A percentile compares a stretch with the other conserved stretches of the same genome.
These are phyloP conservation scores for Branchipolynoe longqiensis DNA, from an alignment of 2,888 invertebrate genomes.

Conservation along the genomic window DNA sequence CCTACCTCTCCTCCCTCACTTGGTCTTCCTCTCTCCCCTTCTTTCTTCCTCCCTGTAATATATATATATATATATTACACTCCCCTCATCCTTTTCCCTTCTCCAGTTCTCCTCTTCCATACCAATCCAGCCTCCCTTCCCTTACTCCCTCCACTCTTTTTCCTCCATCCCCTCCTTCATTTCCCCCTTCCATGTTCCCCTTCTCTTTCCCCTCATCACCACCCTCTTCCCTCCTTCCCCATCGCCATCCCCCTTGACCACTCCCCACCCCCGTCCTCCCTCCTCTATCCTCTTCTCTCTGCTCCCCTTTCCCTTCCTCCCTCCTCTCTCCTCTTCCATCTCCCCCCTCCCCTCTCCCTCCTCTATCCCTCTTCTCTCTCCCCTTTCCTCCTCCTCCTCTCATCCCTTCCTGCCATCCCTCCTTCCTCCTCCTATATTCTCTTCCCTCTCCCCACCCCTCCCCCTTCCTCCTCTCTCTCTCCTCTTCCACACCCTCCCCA, in stretches of 20 bases:
- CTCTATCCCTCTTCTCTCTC: background rate
- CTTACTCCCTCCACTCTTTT: too few relatives aligned
- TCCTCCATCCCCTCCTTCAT: too few relatives aligned
- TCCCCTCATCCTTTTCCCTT: too few relatives aligned
- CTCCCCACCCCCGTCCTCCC: background rate
- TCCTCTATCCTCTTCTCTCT: background rate
- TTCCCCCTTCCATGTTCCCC: too few relatives aligned
- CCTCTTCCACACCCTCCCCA: background rate
- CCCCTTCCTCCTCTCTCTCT: background rate
- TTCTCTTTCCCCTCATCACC: too few relatives aligned
- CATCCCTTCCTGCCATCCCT: background rate
- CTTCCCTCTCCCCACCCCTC: background rate
- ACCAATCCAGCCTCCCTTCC: too few relatives aligned
- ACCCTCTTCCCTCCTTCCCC: background rate
- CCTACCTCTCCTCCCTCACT: too few relatives aligned
- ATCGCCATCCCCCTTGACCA: background rate
- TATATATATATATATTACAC: too few relatives aligned
- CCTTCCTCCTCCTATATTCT: background rate
- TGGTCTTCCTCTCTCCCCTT: too few relatives aligned
- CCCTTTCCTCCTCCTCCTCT: background rate
- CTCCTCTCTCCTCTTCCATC: background rate
- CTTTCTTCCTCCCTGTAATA: too few relatives aligned
- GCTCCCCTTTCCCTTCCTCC: background rate
- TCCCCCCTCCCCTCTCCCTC: background rate
- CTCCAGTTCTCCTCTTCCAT: too few relatives aligned